Base-by-base conservation (phyloP, 2,888 invertebrate genomes). In the Pantelozetes paolii region DNA sequence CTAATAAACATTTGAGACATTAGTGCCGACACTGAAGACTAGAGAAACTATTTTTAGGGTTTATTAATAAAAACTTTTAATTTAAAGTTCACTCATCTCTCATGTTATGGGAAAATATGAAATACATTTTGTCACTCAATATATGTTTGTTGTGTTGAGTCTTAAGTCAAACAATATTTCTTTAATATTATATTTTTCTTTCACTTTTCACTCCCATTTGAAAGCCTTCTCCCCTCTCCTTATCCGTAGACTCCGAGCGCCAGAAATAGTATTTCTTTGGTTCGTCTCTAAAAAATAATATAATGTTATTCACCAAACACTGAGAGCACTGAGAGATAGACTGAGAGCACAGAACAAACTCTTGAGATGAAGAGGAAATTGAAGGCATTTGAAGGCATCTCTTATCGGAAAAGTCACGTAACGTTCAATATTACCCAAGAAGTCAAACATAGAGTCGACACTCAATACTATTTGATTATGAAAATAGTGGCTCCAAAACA, bases 331-430 rank as follows among this genome's bases (percentile, higher is more conserved):
- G 59, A 11, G 28, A 36, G 36, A 11, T 5, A 36, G 36, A 36
- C 36, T 8, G 36, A 36, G 57, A 57, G 57, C n/a, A n/a, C n/a
- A 11, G 28, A 57, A 48, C 48, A 48, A 48, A 48, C 54, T 54
- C 54, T 54, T 54, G 54, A 54, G 20, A 2, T 54, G 11, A 20
- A n/a, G n/a, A n/a, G n/a, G n/a, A n/a, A n/a, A n/a, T n/a, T 54
- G 28, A 9, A 59, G 59, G 59, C 28, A 59, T 30, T 59, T 59
- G 59, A 59, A 59, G 59, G 59, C 30, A 59, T 59, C 59, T 59
- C 59, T 59, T 59, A 59, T 59, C 59, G 59, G 30, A 59, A 59
- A n/a, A n/a, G n/a, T n/a, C n/a, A n/a, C n/a, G 59, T 59, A 28
- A 59, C 59, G 59, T 59, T 20, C 30, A 5, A 59, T 59, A 59